Percentiles rank a stretch among this genome's conserved stretches.
Evolutionary conservation across 2,888 invertebrate species (phyloP).

Genomic region (Polia nebulosa): DNA sequence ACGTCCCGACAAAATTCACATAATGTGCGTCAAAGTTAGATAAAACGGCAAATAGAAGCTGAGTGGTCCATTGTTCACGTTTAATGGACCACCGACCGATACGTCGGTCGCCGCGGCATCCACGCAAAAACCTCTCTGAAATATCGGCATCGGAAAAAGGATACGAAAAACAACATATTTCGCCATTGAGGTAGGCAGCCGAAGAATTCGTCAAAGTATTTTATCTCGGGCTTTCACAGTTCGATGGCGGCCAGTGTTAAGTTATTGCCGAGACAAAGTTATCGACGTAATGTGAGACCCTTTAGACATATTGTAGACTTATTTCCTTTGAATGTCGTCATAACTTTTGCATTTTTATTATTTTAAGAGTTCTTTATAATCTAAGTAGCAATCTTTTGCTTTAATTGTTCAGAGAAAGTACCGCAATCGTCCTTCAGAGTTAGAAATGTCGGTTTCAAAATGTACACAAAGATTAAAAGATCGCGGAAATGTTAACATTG

Average conservation of each 20-base stretch:
- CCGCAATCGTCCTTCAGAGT: conserved; percentile 74
- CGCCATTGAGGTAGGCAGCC: conserved; percentile 84
- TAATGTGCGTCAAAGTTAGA: conserved; percentile 88
- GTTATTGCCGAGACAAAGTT: conserved; percentile 83
- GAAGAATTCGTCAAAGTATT: conserved; percentile 88
- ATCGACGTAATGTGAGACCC: conserved; percentile 79
- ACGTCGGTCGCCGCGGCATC: conserved; percentile 70
- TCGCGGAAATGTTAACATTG: conserved; percentile 69
- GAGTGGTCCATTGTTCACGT: conserved; percentile 87
- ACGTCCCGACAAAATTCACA: conserved; percentile 84
- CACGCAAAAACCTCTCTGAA: conserved; percentile 84
- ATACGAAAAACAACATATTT: conserved; percentile 85
- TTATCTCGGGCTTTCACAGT: conserved; percentile 89
- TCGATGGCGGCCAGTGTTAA: conserved; percentile 87
- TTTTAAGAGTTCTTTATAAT: conserved; percentile 37
- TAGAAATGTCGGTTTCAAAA: conserved; percentile 69
- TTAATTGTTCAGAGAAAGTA: conserved; percentile 68
- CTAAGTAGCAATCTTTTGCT: conserved; percentile 32
- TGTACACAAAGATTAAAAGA: conserved; percentile 68
- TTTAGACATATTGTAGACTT: conserved; percentile 67
- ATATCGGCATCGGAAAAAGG: conserved; percentile 83
- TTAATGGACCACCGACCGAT: conserved; percentile 89
- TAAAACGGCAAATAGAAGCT: conserved; percentile 87
- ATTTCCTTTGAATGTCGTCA: conserved; percentile 51
- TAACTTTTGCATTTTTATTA: conserved; percentile 41